These are phyloP conservation scores for Rutilus rutilus DNA, from an alignment of 2,113 vertebrate genomes.

Conservation along the genomic window DNA sequence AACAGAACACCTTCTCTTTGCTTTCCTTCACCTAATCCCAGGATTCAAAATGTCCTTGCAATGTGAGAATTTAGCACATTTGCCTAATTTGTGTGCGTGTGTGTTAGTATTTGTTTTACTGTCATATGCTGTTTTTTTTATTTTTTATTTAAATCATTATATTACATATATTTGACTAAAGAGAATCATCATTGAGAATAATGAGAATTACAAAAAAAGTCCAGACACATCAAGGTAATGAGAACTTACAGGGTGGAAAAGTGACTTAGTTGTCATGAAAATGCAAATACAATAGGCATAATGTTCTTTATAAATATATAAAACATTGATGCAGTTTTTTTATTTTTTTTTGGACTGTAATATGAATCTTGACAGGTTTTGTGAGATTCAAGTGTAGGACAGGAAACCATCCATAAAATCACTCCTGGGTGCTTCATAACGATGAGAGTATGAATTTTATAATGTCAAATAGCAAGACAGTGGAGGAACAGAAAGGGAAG, in stretches of 20 bases:
- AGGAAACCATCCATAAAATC: background rate
- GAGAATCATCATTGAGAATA: background rate
- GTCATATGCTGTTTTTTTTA: background rate
- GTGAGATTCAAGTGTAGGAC: background rate
- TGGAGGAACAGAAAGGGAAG: conserved; percentile 4
- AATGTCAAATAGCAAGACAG: background rate
- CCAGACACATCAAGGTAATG: background rate
- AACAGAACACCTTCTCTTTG: conserved; percentile 24
- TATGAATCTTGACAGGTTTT: background rate
- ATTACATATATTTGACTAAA: background rate
- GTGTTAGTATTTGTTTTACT: background rate
- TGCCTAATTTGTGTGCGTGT: background rate
- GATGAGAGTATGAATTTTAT: background rate
- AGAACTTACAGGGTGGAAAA: background rate
- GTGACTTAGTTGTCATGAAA: background rate
- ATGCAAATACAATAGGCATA: background rate
- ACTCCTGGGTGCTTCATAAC: background rate
- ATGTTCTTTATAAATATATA: background rate
- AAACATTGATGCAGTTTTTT: too few species aligned
- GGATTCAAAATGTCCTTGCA: background rate
- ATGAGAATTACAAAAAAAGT: background rate
- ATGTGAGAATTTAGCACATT: background rate
- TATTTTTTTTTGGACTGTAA: background rate
- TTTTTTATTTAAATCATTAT: background rate
- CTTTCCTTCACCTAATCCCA: conserved; percentile 33